Percentiles rank a stretch among this genome's conserved stretches.
phyloP scores from a whole-genome alignment of 1,140 invertebrate species.

The Xylocopa sonorina region DNA sequence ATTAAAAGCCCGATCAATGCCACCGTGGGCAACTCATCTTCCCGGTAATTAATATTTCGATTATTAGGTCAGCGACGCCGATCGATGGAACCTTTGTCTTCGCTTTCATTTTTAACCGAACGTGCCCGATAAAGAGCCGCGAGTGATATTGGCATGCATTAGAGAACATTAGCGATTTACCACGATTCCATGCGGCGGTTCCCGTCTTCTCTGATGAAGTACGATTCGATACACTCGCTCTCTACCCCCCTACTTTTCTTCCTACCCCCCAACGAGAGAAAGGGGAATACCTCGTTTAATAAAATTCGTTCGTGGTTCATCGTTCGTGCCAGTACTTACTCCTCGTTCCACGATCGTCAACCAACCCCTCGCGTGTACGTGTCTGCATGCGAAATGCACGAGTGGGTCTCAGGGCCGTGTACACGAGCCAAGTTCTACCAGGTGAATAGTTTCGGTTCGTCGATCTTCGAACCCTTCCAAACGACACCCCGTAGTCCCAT shows the following conservation, averaged over 20 bases:
- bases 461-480: constrained; percentile 21
- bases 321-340: neutral
- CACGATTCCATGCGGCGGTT: neutral
- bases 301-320: constrained; percentile 9
- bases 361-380: neutral
- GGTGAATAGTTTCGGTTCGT: constrained; percentile 42
- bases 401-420: constrained; percentile 18
- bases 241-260: neutral
- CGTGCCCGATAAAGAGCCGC: neutral
- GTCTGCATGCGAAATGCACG: neutral
- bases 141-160: constrained; percentile 12
- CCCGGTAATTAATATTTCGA: neutral
- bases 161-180: constrained; percentile 16
- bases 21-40: neutral
- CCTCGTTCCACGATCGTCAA: constrained; percentile 11
- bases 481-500: neutral
- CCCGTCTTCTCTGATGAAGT: neutral
- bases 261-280: neutral
- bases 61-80: constrained; percentile 1
- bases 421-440: constrained; percentile 37
- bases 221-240: neutral
- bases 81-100: constrained; percentile 11
- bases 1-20: neutral
- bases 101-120: constrained; percentile 10
- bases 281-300: neutral